Evolutionary conservation across 2,113 vertebrate genomes (phyloP), one percentile per base, ranked within the genome.

Genomic region (Etheostoma cragini): DNA sequence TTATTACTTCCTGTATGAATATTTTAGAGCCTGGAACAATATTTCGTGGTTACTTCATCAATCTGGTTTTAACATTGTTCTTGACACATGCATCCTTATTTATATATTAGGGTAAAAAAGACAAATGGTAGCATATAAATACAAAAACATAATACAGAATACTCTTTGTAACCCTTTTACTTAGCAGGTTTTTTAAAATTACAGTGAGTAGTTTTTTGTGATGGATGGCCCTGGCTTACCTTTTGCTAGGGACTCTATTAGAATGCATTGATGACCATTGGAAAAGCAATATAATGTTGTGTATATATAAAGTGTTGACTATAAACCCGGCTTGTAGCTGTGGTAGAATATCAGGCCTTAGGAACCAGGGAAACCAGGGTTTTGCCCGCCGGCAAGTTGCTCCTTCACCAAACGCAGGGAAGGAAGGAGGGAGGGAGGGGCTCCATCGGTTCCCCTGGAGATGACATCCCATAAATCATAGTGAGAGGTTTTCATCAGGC

Each of bases 391-490:
- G 65, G 87, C 67, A 57, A 57, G 60, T 80, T 56, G 50, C 53
- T 78, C 62, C 77, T 26, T 71, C 62, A 24, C 57, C 67, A 50
- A 69, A 42, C 3, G 17, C 63, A 61, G 35, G 38, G 16, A 61
- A 4, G 30, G 26, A 26, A 3, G 26, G 26, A 26, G 26, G 26
- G 30, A 30, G 64, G 75, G 86, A 49, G 81, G 82, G 80, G 76
- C 74, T 63, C 58, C 26, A 14, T 42, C 19, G 22, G 85, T 79
- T 82, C 65, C 78, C 71, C 71, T 62, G 80, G 72, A 88, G 79
- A 88, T 79, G 88, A 86, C 73, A 76, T 80, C 83, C 86, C 87
- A 94, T 94, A 92, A 94, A 94, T 94, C 92, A 92, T 75, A 87
- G 84, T 53, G 24, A 83, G 86, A 84, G 87, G 81, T 87, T 89